Conservation (phyloP, 1,140 invertebrate species). For the Sarcophaga peregrina region DNA sequence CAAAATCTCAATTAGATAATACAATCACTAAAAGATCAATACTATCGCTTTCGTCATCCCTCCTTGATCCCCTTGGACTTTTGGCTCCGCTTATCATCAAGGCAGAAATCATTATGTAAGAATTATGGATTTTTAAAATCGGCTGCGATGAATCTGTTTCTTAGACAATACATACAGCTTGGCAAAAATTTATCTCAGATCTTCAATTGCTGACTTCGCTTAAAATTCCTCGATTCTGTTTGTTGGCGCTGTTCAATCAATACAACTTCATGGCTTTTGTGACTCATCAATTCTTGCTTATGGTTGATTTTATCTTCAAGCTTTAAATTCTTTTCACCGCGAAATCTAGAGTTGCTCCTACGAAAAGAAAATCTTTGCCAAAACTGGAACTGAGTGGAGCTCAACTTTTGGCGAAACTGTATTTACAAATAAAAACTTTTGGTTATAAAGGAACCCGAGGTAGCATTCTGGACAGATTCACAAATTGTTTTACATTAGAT, state of each 20-base stretch:
- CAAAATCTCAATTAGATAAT: not conserved
- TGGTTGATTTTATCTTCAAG: constrained; percentile 42
- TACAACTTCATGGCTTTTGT: constrained; percentile 36
- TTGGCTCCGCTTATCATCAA: not conserved
- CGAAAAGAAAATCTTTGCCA: too few relatives aligned
- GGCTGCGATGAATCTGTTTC: constrained; percentile 33
- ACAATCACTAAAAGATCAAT: constrained; percentile 7
- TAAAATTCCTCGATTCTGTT: constrained; percentile 27
- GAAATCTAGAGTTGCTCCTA: constrained; percentile 26
- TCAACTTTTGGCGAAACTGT: not conserved
- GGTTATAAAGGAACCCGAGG: not conserved
- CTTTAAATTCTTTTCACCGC: constrained; percentile 24
- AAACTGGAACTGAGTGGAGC: too few relatives aligned
- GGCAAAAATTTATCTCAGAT: constrained; percentile 12
- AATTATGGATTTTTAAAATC: constrained; percentile 29
- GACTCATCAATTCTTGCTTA: constrained; percentile 34
- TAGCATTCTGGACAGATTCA: not conserved
- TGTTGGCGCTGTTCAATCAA: not conserved
- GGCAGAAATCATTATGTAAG: constrained; percentile 8
- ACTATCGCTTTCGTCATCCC: constrained; percentile 1
- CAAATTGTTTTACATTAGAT: constrained; percentile 17
- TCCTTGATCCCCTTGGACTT: constrained; percentile 7
- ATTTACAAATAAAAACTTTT: too few relatives aligned
- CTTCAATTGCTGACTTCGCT: not conserved
- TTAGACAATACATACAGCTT: not conserved